Conservation (phyloP, 2,888 invertebrate species). For the Eupithecia inturbata region DNA sequence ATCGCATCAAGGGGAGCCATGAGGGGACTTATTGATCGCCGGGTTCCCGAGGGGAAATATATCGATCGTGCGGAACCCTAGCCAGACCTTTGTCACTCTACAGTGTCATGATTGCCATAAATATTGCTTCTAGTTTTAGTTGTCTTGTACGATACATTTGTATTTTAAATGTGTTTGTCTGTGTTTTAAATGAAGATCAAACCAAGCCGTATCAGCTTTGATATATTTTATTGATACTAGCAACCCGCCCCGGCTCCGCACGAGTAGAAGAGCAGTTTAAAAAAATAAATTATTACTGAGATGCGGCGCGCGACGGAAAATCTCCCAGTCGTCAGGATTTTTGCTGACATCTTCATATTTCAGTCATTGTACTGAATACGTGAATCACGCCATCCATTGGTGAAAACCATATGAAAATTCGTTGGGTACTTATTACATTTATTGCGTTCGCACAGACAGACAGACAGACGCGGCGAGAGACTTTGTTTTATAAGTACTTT, state of each 20-base stretch:
- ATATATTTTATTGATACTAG: neutral
- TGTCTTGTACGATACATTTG: neutral
- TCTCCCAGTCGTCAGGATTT: neutral
- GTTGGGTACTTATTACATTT: no score
- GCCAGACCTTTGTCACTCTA: neutral
- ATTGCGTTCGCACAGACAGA: no score
- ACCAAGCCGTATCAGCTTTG: neutral
- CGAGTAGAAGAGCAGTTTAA: neutral
- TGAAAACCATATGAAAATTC: neutral
- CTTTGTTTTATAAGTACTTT: no score
- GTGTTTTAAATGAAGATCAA: neutral
- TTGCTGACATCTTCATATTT: neutral
- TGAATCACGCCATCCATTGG: neutral
- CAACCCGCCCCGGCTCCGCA: neutral
- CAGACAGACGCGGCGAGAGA: no score
- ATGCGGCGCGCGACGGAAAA: no score
- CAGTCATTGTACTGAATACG: no score
- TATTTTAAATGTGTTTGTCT: no score
- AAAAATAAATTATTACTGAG: no score
- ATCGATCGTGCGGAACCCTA: constrained; percentile 50
- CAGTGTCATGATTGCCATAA: neutral
- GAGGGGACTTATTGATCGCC: constrained; percentile 45
- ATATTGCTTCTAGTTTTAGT: neutral
- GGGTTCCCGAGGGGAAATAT: constrained; percentile 55
- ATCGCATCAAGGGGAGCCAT: constrained; percentile 16